Base-by-base conservation (phyloP, 1,140 invertebrate genomes). In the Camponotus vicinus region DNA sequence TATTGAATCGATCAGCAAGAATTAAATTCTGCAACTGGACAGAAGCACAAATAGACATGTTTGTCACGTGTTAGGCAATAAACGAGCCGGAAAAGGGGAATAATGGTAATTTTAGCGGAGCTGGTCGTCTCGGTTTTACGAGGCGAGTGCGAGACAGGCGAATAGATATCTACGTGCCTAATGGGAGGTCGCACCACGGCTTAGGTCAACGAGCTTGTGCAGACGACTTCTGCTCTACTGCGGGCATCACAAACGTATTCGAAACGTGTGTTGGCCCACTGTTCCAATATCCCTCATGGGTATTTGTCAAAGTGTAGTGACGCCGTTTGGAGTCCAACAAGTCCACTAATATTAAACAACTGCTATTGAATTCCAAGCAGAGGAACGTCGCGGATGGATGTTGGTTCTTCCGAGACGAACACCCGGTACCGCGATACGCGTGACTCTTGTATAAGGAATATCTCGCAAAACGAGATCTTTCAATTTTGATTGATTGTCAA, bases 91-190 rank as follows among this genome's bases (percentile, higher is more conserved):
- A 37, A 67, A 42, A 59, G n/a, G 21, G 49, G n/a, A 66, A 49
- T 27, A 18, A 45, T 45, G 34, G 69, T 73, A 76, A 76, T 83
- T 87, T 87, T 32, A 32, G 37, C 21, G 13, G 70, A 83, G 15
- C 57, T 18, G 34, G 21, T 45, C 40, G 61, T 61, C 55, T n/a
- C 45, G 27, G 15, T 27, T 80, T 83, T 83, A 83, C 69, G 79
- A 85, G 73, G 82, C 45, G 64, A 70, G 52, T 89, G 67, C 15
- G 18, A 52, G 59, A 37, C 83, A 52, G 63, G 64, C 55, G 66
- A 80, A 88, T 69, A 88, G 84, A 27, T 77, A 67, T 21, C 59
- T 86, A 88, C 73, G 42, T 77, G 87, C 52, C 55, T 86, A 88
- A 89, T 61, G 61, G 71, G 21, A 86, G 83, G 55, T 89, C 76